Evolutionary conservation across 2,113 vertebrate species (phyloP).

Genomic region (Gasterosteus aculeatus): DNA sequence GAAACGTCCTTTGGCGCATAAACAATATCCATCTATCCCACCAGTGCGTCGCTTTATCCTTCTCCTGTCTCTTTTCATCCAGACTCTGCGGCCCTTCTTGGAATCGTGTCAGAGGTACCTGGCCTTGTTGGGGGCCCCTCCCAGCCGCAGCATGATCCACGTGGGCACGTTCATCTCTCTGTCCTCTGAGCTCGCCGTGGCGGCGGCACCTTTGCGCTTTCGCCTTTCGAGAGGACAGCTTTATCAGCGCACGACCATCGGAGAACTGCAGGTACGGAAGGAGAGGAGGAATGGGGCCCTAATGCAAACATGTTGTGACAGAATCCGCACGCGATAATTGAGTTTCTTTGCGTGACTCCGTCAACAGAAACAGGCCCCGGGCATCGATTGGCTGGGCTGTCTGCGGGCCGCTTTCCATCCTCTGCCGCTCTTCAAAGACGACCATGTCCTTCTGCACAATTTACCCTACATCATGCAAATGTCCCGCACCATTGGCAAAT

Average conservation of each 20-base stretch:
- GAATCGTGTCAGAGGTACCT: constrained; percentile 79
- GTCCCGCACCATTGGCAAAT: constrained; percentile 80
- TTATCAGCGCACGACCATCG: constrained; percentile 83
- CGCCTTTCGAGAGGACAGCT: constrained; percentile 78
- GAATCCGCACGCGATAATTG: not conserved
- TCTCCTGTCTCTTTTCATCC: constrained; percentile 7
- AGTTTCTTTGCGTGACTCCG: constrained; percentile 19
- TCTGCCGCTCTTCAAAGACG: constrained; percentile 79
- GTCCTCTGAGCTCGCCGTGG: constrained; percentile 84
- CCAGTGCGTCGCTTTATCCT: constrained; percentile 4
- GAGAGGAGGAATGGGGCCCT: not conserved
- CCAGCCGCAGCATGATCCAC: constrained; percentile 49
- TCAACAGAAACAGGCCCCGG: constrained; percentile 85
- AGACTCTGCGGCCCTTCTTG: constrained; percentile 83
- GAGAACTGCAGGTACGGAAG: constrained; percentile 84
- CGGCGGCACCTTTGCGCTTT: constrained; percentile 78
- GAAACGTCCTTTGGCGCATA: not conserved
- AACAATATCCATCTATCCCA: not conserved
- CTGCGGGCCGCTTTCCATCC: constrained; percentile 85
- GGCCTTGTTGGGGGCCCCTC: constrained; percentile 78
- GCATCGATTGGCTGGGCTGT: constrained; percentile 89
- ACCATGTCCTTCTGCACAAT: constrained; percentile 86
- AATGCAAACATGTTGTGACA: not conserved
- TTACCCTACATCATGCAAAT: constrained; percentile 87
- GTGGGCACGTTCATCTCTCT: constrained; percentile 83